Evolutionary conservation across 2,797 vertebrate genomes (phyloP), one percentile per base, ranked within the genome.

Genomic region (Coccyzus lansbergi): DNA sequence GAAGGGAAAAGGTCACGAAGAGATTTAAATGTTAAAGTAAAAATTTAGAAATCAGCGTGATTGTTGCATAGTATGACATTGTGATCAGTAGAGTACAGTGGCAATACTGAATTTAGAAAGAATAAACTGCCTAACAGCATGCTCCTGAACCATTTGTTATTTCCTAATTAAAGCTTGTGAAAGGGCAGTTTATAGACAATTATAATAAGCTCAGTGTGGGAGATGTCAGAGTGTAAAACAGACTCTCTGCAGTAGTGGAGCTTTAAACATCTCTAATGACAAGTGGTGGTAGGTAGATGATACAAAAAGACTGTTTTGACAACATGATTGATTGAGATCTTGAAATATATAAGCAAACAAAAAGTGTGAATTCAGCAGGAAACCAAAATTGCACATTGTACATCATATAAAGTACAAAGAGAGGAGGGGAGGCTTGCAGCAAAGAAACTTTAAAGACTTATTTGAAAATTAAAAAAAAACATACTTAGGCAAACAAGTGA

Each of bases 231-330:
- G 77, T 68, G 64, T 93, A 95, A 95, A 94, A 94, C 87, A 94
- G 75, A 28, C 78, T 94, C 84, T 94, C 44, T 95, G 78, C 90
- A 92, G 46, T 74, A 94, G 36, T 76, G 80, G 92, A 86, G 63
- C 51, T 96, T 97, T 93, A 91, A 97, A 92, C 48, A 84, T 86
- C 34, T 93, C 83, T 88, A 77, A 93, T 97, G 91, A 93, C 48
- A 95, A 83, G 70, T 94, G 88, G 83, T 51, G 46, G 90, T 96
- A 95, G 75, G 88, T 94, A 64, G 80, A 96, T 87, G 85, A 94
- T 97, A 91, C 70, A 95, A 93, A 78, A 96, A 96, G 96, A 40
- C 76, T 96, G 58, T 95, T 96, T 97, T 97, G 93, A 95, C 88
- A 97, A 89, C 75, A 76, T 95, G 81, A 96, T 96, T 96, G 93